These are phyloP conservation scores for Drosophila mayaguana DNA, from an alignment of 2,888 invertebrate genomes.

Conservation along the genomic window DNA sequence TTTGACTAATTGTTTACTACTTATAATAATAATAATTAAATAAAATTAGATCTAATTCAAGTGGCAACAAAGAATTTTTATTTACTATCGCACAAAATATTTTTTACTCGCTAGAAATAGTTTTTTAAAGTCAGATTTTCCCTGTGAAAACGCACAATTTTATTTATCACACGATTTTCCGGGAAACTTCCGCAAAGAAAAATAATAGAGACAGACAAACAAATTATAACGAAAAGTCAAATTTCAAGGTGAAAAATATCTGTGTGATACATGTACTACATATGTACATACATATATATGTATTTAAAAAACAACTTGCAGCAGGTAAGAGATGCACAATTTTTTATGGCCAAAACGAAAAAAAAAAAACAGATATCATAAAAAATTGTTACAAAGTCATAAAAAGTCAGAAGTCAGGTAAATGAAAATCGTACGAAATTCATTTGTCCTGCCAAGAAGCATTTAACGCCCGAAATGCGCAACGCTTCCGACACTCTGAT, in stretches of 20 bases:
- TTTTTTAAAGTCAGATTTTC: slow-evolving; percentile 9
- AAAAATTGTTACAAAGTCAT: slow-evolving; percentile 82
- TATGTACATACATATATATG: neutral
- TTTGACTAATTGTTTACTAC: neutral
- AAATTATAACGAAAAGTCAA: slow-evolving; percentile 78
- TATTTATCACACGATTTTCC: slow-evolving; percentile 46
- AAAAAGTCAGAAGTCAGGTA: slow-evolving; percentile 72
- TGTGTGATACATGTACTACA: slow-evolving; percentile 34
- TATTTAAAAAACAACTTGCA: slow-evolving; percentile 44
- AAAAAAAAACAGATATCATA: slow-evolving; percentile 63
- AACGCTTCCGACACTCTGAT: slow-evolving; percentile 65
- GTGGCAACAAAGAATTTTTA: slow-evolving; percentile 2
- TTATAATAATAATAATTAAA: too few species aligned
- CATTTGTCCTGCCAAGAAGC: slow-evolving; percentile 65
- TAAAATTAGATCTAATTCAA: too few species aligned
- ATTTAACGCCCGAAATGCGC: slow-evolving; percentile 65
- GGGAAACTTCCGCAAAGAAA: slow-evolving; percentile 38
- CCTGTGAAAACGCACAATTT: slow-evolving; percentile 19
- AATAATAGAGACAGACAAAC: slow-evolving; percentile 42
- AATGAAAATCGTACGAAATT: slow-evolving; percentile 46
- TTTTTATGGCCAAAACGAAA: slow-evolving; percentile 58
- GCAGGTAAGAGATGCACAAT: slow-evolving; percentile 68
- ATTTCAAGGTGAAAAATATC: slow-evolving; percentile 53
- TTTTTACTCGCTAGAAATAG: slow-evolving; percentile 40
- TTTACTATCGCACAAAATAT: slow-evolving; percentile 1